Base-by-base conservation (phyloP, 2,113 vertebrate species). In the Muntiacus reevesi region DNA sequence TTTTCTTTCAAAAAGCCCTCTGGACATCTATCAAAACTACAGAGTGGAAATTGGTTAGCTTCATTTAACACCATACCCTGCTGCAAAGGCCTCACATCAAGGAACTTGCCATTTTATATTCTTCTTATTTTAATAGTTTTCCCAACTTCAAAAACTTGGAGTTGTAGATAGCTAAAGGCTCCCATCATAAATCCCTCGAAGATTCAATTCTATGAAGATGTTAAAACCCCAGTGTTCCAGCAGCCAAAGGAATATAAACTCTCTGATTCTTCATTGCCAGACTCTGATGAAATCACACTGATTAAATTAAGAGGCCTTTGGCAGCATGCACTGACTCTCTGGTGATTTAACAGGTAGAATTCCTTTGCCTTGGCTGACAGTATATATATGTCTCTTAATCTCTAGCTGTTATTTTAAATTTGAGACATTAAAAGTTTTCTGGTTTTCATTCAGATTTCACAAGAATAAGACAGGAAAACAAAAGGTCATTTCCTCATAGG, bases 1-100 rank as follows among this genome's bases (percentile, higher is more conserved):
- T 98, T 98, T 97, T 94, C 50, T 97, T 97, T 96, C 74, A 76
- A 92, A 98, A 98, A 62, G 64, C 54, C 93, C 95, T 94, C 74
- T 92, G 92, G 96, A 96, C 27, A 97, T 96, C 95, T 94, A 86
- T 95, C 83, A 92, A 92, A 98, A 94, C 97, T 97, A 94, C 95
- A 95, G 78, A 95, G 89, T 97, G 40, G 89, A 96, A 96, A 97
- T 92, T 74, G 79, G 89, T 97, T 96, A 87, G 81, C 89, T 96
- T 97, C 95, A 97, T 97, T 98, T 93, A 97, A 96, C 59, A 96
- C 55, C 74, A 71, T 54, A 94, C 94, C 33, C 84, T 90, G 28
- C 84, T 88, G 36, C 74, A 95, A 95, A 95, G 54, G 79, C 57
- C 84, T 98, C 85, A 84, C 47, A 92, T 95, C 79, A 94, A 97